Conservation (phyloP, 1,140 invertebrate genomes). For the Drosophila lacteicornis region DNA sequence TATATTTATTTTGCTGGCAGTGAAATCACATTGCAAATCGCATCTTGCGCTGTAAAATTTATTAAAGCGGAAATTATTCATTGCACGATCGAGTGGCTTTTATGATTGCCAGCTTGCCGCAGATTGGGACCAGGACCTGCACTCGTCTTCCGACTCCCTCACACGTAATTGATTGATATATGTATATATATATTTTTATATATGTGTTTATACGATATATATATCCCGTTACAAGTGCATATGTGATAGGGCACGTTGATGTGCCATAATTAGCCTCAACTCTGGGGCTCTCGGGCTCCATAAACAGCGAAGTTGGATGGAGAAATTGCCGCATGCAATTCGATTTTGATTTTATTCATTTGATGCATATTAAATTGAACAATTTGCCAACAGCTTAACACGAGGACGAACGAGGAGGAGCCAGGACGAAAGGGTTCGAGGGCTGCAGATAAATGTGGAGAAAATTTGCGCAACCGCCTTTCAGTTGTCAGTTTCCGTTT, state of each 20-base stretch:
- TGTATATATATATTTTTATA: not conserved
- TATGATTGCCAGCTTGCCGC: conserved; percentile 68
- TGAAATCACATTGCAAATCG: conserved; percentile 75
- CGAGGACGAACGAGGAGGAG: not conserved
- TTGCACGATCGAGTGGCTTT: conserved; percentile 82
- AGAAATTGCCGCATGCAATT: conserved; percentile 36
- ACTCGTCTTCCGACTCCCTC: not conserved
- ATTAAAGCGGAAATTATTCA: conserved; percentile 84
- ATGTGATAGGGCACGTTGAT: conserved; percentile 34
- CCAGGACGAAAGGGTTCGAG: not conserved
- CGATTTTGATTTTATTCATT: conserved; percentile 62
- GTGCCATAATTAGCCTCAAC: conserved; percentile 54
- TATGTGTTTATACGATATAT: not conserved
- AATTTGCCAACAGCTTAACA: conserved; percentile 11
- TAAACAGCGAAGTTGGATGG: conserved; percentile 19
- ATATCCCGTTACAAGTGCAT: conserved; percentile 5
- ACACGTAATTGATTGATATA: conserved; percentile 33
- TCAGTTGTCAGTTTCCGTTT: conserved; percentile 54
- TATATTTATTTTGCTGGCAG: conserved; percentile 14
- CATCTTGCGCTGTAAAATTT: conserved; percentile 81
- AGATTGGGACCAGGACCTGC: conserved; percentile 12
- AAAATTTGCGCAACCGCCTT: conserved; percentile 28
- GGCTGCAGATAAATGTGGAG: conserved; percentile 13
- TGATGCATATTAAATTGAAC: conserved; percentile 48
- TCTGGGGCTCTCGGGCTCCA: conserved; percentile 8